Evolutionary conservation across 2,113 vertebrate species (phyloP).

Genomic region (Entelurus aequoreus): DNA sequence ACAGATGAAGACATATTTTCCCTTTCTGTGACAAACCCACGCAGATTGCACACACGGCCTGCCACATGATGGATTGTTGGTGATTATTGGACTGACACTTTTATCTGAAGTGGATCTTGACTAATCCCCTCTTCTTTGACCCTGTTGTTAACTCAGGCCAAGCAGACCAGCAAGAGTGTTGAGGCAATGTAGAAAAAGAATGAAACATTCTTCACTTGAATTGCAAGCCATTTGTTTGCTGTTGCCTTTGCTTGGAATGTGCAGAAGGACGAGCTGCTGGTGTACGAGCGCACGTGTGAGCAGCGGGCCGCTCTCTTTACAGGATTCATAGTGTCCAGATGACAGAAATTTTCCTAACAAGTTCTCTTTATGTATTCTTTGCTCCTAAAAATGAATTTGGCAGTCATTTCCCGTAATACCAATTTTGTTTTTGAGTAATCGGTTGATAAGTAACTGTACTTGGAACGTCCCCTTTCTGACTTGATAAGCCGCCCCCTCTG

Average conservation of each 20-base stretch:
- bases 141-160: slow-evolving; percentile 42
- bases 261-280: slow-evolving; percentile 51
- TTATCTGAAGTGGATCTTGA: slow-evolving; percentile 62
- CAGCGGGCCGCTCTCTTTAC: slow-evolving; percentile 11
- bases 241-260: slow-evolving; percentile 62
- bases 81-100: slow-evolving; percentile 46
- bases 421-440: no score
- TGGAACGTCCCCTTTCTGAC: no score
- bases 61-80: slow-evolving; percentile 30
- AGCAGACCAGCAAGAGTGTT: slow-evolving; percentile 23
- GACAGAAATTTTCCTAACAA: no score
- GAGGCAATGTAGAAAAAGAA: slow-evolving; percentile 33
- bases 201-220: slow-evolving; percentile 60
- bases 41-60: not conserved
- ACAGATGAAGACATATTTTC: slow-evolving; percentile 10
- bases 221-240: slow-evolving; percentile 65
- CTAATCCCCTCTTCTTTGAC: slow-evolving; percentile 55
- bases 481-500: no score
- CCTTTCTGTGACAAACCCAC: not conserved
- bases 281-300: slow-evolving; percentile 37
- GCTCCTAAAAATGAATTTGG: no score
- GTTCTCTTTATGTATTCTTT: no score
- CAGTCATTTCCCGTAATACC: no score
- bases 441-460: no score
- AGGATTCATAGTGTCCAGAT: no score